phyloP scores from a whole-genome alignment of 2,113 vertebrate species.

The Tenrec ecaudatus region DNA sequence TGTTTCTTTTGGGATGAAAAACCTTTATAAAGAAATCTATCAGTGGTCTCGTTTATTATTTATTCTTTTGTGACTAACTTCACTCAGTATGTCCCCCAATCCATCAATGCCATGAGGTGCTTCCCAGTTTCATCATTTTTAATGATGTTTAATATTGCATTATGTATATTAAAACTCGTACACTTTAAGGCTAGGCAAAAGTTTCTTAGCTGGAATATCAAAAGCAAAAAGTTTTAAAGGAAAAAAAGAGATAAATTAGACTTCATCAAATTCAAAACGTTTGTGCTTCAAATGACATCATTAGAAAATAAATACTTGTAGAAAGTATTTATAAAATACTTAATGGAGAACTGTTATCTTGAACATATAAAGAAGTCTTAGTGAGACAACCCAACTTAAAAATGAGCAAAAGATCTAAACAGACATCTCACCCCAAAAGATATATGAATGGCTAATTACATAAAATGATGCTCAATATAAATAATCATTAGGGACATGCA shows the following conservation, averaged over 20 bases:
- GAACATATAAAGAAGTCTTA: neutral
- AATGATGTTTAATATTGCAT: too few relatives aligned
- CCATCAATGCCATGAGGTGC: too few relatives aligned
- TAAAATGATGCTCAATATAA: slow-evolving; percentile 20
- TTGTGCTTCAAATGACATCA: slow-evolving; percentile 28
- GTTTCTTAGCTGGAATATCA: neutral
- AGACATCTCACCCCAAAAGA: slow-evolving; percentile 33
- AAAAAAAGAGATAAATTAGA: neutral
- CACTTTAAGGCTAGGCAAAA: slow-evolving; percentile 1
- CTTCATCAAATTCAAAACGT: slow-evolving; percentile 18
- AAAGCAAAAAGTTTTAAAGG: neutral
- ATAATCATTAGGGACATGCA: slow-evolving; percentile 32
- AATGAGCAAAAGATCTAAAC: slow-evolving; percentile 27
- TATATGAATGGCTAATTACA: neutral
- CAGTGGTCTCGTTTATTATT: too few relatives aligned
- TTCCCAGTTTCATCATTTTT: too few relatives aligned
- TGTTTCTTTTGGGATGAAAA: too few relatives aligned
- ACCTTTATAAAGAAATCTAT: too few relatives aligned
- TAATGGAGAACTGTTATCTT: slow-evolving; percentile 25
- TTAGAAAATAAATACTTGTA: neutral
- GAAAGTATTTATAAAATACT: slow-evolving; percentile 19
- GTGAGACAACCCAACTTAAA: slow-evolving; percentile 22
- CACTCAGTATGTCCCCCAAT: too few relatives aligned
- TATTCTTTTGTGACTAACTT: too few relatives aligned
- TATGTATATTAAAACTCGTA: too few relatives aligned